These are phyloP conservation scores for Jaculus jaculus DNA, from an alignment of 2,113 vertebrate species.

Conservation along the genomic window DNA sequence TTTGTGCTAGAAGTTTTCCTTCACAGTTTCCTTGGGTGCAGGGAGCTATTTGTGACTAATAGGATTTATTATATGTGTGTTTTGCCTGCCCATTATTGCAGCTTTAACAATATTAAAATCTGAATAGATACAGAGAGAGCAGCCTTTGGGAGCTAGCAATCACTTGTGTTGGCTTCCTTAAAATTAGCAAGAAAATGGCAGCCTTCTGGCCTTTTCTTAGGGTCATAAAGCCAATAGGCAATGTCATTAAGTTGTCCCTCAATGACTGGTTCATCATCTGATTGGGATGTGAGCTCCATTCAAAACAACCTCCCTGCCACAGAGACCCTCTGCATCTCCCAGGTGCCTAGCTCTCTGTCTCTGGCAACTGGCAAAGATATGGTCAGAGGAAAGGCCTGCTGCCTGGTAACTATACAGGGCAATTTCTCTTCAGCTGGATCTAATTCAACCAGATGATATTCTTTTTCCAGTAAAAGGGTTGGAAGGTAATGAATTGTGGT, in stretches of 20 bases:
- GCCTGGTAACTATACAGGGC: conserved; percentile 20
- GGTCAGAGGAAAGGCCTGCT: conserved; percentile 5
- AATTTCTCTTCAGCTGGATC: conserved; percentile 67
- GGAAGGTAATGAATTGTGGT: conserved; percentile 67
- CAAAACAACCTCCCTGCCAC: neutral
- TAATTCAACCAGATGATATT: conserved; percentile 41
- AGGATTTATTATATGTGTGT: conserved; percentile 37
- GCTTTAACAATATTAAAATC: conserved; percentile 60
- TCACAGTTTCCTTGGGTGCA: neutral
- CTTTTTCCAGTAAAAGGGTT: conserved; percentile 70
- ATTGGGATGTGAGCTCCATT: neutral
- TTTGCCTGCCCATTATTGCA: neutral
- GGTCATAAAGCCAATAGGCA: neutral
- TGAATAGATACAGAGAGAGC: conserved; percentile 1
- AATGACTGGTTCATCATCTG: neutral
- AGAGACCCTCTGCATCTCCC: rapidly evolving
- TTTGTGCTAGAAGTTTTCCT: neutral
- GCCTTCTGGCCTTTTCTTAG: neutral
- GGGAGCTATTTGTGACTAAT: conserved; percentile 40
- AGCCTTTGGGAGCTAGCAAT: neutral
- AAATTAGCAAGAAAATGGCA: neutral
- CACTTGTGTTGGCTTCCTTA: neutral
- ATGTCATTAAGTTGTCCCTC: neutral
- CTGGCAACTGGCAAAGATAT: conserved; percentile 23
- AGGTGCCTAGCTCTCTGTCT: neutral